Evolutionary conservation across 1,140 invertebrate species (phyloP), one percentile per base, ranked within the genome.

Genomic region (Brachionus sp.): DNA sequence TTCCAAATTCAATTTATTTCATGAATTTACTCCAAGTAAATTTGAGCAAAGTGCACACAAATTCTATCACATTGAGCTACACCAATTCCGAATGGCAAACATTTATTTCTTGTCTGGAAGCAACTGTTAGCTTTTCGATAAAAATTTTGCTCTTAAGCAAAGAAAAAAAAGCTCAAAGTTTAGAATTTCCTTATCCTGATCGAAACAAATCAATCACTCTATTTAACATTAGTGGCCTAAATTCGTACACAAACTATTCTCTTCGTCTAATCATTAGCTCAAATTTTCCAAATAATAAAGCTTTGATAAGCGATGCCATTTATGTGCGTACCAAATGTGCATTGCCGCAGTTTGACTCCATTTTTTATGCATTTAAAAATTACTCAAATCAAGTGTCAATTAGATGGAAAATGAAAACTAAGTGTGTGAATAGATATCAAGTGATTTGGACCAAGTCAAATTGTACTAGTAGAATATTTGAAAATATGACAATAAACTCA

Each of bases 81-180:
- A 13, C 13, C 5, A 46, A 25, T 23, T 12, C 2, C 0, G 39
- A 75, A 29, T 75, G 70, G 70, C 2, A 75, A 25, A 44, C 19
- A 12, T 33, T 75, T 10, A 10, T 46, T 1, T 12, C 13, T 46
- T 75, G 70, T 75, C 13, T 75, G 1, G 13, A 70, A 12, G 9
- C 25, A 35, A 25, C 70, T 7, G 39, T 46, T 13, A 29, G 70
- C n/a, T 75, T 75, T 75, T 46, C 39, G 25, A 75, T 75, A 5
- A 75, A 75, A 75, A 75, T 75, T 46, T 23, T 75, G 23, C 19
- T 75, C 13, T 9, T 46, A 46, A 75, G 70, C 33, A 12, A 75
- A 44, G 10, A 50, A 39, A 70, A 70, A 70, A 39, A 16, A 13
- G 37, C 23, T 13, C 39, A 46, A 46, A 46, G 39, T 25, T 1